These are phyloP conservation scores for Lacerta agilis DNA, from an alignment of 2,797 vertebrate genomes.

Conservation along the genomic window DNA sequence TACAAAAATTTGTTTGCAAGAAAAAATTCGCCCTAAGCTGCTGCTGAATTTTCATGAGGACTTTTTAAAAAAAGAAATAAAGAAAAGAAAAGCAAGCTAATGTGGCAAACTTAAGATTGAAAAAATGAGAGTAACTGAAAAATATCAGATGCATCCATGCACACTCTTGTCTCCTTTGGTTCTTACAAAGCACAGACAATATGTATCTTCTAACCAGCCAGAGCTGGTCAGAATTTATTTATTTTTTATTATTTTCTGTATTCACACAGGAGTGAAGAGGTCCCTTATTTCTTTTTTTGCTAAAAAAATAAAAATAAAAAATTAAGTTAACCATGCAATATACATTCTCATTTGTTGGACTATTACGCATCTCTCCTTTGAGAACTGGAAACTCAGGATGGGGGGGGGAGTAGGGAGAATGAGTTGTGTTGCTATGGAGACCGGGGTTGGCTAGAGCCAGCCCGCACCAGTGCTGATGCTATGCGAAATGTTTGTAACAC, in stretches of 20 bases:
- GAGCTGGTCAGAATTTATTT: not conserved
- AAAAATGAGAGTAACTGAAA: no score
- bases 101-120: no score
- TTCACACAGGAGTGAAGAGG: not conserved
- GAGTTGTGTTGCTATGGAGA: constrained; percentile 63
- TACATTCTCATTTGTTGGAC: constrained; percentile 18
- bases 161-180: not conserved
- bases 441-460: constrained; percentile 41
- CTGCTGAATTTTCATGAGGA: no score
- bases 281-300: not conserved
- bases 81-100: no score
- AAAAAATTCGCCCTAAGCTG: no score
- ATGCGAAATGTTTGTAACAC: constrained; percentile 42
- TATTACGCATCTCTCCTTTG: constrained; percentile 45
- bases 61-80: no score
- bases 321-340: constrained; percentile 24
- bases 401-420: not conserved
- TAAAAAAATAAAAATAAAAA: no score
- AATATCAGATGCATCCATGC: no score
- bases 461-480: constrained; percentile 42
- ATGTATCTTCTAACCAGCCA: not conserved
- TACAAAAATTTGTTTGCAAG: no score
- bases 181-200: not conserved
- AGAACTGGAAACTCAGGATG: constrained; percentile 58
- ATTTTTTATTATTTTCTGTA: constrained; percentile 2